phyloP scores from a whole-genome alignment of 2,113 vertebrate genomes.

The Notarius quadriscutis region DNA sequence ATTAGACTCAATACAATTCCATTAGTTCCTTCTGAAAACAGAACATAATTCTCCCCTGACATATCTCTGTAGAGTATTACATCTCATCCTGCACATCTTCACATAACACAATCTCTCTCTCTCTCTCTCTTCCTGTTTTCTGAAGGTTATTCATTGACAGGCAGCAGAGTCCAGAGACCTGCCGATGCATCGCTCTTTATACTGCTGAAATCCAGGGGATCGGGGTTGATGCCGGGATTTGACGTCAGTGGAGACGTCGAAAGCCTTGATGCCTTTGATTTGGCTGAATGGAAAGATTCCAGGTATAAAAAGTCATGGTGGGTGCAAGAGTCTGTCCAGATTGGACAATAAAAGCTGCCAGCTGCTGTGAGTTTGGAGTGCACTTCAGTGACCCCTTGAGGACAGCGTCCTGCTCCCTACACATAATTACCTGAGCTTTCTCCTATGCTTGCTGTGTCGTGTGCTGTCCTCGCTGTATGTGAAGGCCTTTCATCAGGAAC shows the following conservation, averaged over 20 bases:
- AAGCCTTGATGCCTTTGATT: conserved; percentile 51
- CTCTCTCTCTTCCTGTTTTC: conserved; percentile 22
- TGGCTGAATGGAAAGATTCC: conserved; percentile 35
- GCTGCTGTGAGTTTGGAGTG: conserved; percentile 54
- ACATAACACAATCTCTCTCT: conserved; percentile 2
- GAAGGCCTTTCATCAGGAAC: conserved; percentile 46
- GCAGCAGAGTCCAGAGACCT: conserved; percentile 28
- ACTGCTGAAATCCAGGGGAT: conserved; percentile 50
- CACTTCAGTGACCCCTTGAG: conserved; percentile 54
- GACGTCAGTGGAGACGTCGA: conserved; percentile 47
- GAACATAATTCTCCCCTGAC: neutral
- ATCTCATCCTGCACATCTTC: conserved; percentile 19
- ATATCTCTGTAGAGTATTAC: neutral
- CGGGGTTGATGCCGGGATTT: conserved; percentile 46
- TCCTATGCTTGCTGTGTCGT: conserved; percentile 27
- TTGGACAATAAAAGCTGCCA: conserved; percentile 56
- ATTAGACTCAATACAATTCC: neutral
- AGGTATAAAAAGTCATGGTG: conserved; percentile 28
- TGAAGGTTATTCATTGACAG: conserved; percentile 52
- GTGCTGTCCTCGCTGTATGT: conserved; percentile 31
- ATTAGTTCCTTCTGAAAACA: conserved; percentile 1
- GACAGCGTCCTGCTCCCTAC: conserved; percentile 43
- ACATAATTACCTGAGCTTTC: conserved; percentile 51
- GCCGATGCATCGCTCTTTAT: conserved; percentile 49
- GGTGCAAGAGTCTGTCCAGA: conserved; percentile 43